phyloP scores from a whole-genome alignment of 1,140 invertebrate genomes.

The Lethrus apterus region DNA sequence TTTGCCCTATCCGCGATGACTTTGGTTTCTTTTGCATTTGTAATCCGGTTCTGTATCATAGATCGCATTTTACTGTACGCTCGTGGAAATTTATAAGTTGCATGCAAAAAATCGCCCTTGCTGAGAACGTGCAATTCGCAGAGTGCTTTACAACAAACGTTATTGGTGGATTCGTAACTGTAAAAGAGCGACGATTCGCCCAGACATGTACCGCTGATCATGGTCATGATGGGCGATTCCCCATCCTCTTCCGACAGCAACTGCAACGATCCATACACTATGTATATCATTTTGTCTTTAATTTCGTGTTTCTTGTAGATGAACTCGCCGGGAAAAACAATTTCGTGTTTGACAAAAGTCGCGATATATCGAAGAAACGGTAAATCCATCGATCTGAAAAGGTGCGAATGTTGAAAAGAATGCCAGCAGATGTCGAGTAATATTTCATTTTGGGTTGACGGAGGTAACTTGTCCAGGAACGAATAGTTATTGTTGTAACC shows the following conservation, averaged over 20 bases:
- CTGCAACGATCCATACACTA: constrained; percentile 17
- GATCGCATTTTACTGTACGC: constrained; percentile 1
- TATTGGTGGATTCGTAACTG: constrained; percentile 11
- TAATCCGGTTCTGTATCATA: background rate
- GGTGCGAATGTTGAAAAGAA: constrained; percentile 20
- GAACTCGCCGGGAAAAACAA: constrained; percentile 19
- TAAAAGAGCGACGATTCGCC: constrained; percentile 18
- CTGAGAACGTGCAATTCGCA: constrained; percentile 16
- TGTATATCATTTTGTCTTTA: constrained; percentile 21
- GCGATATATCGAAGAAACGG: constrained; percentile 15
- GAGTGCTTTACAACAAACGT: constrained; percentile 17
- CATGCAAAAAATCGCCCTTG: constrained; percentile 8
- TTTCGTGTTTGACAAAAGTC: constrained; percentile 15
- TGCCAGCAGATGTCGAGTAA: constrained; percentile 8
- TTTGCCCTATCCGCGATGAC: background rate
- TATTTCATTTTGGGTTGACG: constrained; percentile 6
- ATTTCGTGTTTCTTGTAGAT: constrained; percentile 19
- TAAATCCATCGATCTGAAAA: constrained; percentile 18
- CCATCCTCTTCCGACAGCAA: constrained; percentile 22
- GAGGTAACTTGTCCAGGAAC: constrained; percentile 1
- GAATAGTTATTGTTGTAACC: background rate
- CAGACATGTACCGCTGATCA: constrained; percentile 17
- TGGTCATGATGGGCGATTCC: constrained; percentile 19
- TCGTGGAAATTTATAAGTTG: background rate
- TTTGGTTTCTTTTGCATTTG: background rate